Evolutionary conservation across 2,113 vertebrate genomes (phyloP).

Genomic region (Heloderma charlesbogerti): DNA sequence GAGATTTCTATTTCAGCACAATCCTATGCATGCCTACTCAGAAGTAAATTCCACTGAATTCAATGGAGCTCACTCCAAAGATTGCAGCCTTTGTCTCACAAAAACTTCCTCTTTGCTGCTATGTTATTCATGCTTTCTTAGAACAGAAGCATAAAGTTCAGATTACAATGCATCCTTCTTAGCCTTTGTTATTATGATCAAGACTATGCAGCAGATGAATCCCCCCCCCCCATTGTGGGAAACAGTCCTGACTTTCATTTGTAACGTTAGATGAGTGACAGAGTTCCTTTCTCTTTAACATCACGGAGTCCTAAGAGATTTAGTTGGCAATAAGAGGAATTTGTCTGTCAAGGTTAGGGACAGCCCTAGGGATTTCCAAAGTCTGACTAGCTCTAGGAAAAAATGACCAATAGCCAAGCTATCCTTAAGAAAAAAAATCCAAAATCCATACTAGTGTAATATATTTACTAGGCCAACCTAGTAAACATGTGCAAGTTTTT

Average conservation of each 20-base stretch:
- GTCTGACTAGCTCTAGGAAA: not conserved
- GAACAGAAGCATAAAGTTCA: conserved; percentile 27
- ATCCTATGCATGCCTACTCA: not conserved
- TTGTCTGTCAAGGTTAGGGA: not conserved
- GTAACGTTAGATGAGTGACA: conserved; percentile 32
- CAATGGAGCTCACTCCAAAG: not conserved
- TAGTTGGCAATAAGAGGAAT: conserved; percentile 4
- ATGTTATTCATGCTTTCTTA: conserved; percentile 49
- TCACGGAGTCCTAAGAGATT: not conserved
- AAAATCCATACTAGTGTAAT: no score
- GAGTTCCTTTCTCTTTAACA: conserved; percentile 10
- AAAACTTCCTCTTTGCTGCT: conserved; percentile 24
- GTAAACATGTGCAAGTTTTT: no score
- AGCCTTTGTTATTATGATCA: no score
- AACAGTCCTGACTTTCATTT: conserved; percentile 35
- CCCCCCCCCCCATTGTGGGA: conserved; percentile 21
- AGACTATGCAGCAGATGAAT: conserved; percentile 29
- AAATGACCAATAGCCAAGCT: not conserved
- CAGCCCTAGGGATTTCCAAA: not conserved
- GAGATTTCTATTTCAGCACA: conserved; percentile 40
- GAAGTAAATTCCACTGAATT: not conserved
- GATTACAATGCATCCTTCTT: no score
- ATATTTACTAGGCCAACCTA: no score
- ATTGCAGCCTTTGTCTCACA: conserved; percentile 19
- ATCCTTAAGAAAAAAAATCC: no score